phyloP scores from a whole-genome alignment of 1,140 invertebrate genomes.

The Brachionus asplanchnoidis region DNA sequence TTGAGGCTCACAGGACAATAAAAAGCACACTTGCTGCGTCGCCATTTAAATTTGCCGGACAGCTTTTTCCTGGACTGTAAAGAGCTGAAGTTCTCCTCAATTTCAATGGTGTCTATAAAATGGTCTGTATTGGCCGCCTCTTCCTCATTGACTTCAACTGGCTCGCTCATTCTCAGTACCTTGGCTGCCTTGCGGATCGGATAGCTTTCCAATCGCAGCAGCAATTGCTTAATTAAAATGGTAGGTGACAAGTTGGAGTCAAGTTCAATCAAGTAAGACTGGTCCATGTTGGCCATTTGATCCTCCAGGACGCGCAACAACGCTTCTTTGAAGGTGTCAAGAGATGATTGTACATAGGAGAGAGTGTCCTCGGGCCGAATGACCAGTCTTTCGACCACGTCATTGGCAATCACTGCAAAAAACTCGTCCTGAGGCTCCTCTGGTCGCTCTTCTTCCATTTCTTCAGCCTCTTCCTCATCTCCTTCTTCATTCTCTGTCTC shows the following conservation, averaged over 20 bases:
- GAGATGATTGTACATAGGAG: conserved; percentile 47
- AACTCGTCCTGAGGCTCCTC: conserved; percentile 48
- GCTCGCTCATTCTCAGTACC: conserved; percentile 49
- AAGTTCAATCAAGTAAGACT: conserved; percentile 54
- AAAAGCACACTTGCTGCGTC: conserved; percentile 51
- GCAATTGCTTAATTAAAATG: conserved; percentile 51
- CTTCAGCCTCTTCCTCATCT: conserved; percentile 47
- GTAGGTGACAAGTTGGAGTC: conserved; percentile 50
- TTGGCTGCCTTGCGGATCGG: conserved; percentile 52
- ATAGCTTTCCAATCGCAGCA: conserved; percentile 51
- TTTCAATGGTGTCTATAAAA: conserved; percentile 45
- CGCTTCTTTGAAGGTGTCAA: conserved; percentile 50
- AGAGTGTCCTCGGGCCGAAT: conserved; percentile 51
- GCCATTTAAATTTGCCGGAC: conserved; percentile 53
- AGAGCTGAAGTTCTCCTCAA: conserved; percentile 54
- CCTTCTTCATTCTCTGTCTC: background rate
- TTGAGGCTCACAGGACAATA: conserved; percentile 55
- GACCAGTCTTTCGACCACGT: conserved; percentile 50
- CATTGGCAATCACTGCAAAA: conserved; percentile 47
- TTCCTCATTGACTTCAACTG: conserved; percentile 48
- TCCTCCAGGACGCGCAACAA: conserved; percentile 51
- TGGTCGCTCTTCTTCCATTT: conserved; percentile 52
- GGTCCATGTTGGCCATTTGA: conserved; percentile 54
- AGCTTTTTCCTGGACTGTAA: conserved; percentile 44
- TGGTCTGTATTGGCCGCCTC: background rate